Conservation (phyloP, 2,113 vertebrate species). For the Oncorhynchus tshawytscha region DNA sequence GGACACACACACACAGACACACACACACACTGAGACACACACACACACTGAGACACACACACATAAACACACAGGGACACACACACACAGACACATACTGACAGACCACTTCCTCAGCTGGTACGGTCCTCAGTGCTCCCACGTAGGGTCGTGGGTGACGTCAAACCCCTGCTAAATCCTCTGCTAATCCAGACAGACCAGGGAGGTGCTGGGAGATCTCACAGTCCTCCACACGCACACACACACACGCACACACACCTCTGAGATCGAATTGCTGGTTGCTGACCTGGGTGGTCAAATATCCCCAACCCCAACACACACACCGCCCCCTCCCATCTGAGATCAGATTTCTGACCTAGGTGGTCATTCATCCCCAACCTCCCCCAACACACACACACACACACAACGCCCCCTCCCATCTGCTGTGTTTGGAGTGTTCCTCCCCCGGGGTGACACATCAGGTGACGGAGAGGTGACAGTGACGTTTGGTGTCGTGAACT, state of each 20-base stretch:
- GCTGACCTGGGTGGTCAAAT: too few species aligned
- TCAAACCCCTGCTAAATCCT: constrained; percentile 3
- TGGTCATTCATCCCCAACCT: background rate
- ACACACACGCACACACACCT: too few species aligned
- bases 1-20: background rate
- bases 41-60: too few species aligned
- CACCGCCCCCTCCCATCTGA: constrained; percentile 6
- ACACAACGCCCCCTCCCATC: background rate
- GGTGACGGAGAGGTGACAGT: background rate
- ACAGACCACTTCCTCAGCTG: background rate
- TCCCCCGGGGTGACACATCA: background rate
- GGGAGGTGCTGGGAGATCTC: background rate
- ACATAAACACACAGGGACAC: too few species aligned
- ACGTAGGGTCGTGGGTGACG: constrained; percentile 10
- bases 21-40: too few species aligned
- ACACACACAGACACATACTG: background rate
- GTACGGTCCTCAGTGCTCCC: background rate
- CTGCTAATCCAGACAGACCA: constrained; percentile 25
- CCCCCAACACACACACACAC: background rate
- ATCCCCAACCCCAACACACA: background rate
- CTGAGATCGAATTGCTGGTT: too few species aligned
- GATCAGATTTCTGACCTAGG: too few species aligned
- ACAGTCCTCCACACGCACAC: background rate
- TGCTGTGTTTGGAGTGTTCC: background rate
- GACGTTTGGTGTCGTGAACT: background rate